Percentiles rank a stretch among this genome's conserved stretches.
These are phyloP conservation scores for Triplophysa rosa DNA, from an alignment of 2,113 vertebrate species.

Conservation along the genomic window DNA sequence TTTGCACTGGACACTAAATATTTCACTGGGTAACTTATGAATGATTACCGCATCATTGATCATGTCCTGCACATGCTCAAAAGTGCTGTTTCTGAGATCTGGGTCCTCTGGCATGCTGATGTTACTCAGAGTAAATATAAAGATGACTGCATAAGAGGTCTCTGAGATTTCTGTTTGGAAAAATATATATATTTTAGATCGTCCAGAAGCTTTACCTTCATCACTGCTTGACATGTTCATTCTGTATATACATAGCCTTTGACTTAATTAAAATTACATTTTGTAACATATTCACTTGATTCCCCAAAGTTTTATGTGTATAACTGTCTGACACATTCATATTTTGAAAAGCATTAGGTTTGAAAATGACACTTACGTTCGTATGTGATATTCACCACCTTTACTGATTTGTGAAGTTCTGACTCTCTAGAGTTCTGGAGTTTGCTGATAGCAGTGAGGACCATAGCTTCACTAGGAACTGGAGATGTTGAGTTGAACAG, in stretches of 20 bases:
- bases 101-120: neutral
- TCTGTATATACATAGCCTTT: too few relatives aligned
- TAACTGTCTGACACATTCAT: too few relatives aligned
- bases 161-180: conserved; percentile 17
- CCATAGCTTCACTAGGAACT: neutral
- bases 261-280: too few relatives aligned
- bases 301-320: too few relatives aligned
- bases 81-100: neutral
- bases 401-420: neutral
- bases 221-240: too few relatives aligned
- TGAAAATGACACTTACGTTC: conserved; percentile 13
- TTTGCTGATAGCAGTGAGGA: neutral
- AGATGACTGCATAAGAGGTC: neutral
- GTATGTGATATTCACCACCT: neutral
- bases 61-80: neutral
- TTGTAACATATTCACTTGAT: too few relatives aligned
- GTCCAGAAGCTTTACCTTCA: too few relatives aligned
- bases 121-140: neutral
- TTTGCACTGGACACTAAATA: neutral
- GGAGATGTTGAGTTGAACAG: neutral
- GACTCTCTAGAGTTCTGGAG: conserved; percentile 2
- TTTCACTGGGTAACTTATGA: neutral
- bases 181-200: neutral
- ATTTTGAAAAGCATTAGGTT: too few relatives aligned
- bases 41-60: conserved; percentile 22